Percentiles rank a stretch among this genome's conserved stretches.
These are phyloP conservation scores for Drosophila tripunctata DNA, from an alignment of 2,888 invertebrate genomes.

Conservation along the genomic window DNA sequence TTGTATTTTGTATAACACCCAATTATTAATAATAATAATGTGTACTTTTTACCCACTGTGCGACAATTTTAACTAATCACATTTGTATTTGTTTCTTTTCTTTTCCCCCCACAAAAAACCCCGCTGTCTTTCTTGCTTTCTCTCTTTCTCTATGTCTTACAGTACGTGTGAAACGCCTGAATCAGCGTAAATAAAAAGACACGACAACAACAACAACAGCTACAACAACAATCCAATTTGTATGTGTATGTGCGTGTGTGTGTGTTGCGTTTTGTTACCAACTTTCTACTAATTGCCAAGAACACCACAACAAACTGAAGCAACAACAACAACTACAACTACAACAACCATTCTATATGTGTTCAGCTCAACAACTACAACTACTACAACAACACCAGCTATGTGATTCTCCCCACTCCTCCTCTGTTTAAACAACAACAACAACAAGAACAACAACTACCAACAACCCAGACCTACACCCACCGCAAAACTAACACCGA, in stretches of 20 bases:
- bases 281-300: slow-evolving; percentile 60
- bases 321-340: slow-evolving; percentile 34
- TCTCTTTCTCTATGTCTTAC: slow-evolving; percentile 85
- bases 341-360: slow-evolving; percentile 46
- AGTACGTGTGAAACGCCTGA: slow-evolving; percentile 96
- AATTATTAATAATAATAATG: slow-evolving; percentile 24
- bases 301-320: slow-evolving; percentile 42
- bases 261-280: slow-evolving; percentile 58
- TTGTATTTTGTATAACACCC: slow-evolving; percentile 56
- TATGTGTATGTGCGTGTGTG: slow-evolving; percentile 53
- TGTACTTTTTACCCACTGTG: slow-evolving; percentile 26
- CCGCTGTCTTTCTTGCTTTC: slow-evolving; percentile 46
- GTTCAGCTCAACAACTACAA: slow-evolving; percentile 34
- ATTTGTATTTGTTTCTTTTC: slow-evolving; percentile 65
- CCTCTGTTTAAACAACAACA: slow-evolving; percentile 31
- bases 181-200: slow-evolving; percentile 86
- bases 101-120: slow-evolving; percentile 15
- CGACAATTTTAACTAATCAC: slow-evolving; percentile 66
- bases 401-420: slow-evolving; percentile 27
- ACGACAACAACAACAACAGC: slow-evolving; percentile 52
- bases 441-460: slow-evolving; percentile 33
- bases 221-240: slow-evolving; percentile 51
- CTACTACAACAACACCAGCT: slow-evolving; percentile 29
- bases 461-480: slow-evolving; percentile 50
- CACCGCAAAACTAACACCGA: slow-evolving; percentile 72